Evolutionary conservation across 2,113 vertebrate species (phyloP).

Genomic region (Zeus faber): DNA sequence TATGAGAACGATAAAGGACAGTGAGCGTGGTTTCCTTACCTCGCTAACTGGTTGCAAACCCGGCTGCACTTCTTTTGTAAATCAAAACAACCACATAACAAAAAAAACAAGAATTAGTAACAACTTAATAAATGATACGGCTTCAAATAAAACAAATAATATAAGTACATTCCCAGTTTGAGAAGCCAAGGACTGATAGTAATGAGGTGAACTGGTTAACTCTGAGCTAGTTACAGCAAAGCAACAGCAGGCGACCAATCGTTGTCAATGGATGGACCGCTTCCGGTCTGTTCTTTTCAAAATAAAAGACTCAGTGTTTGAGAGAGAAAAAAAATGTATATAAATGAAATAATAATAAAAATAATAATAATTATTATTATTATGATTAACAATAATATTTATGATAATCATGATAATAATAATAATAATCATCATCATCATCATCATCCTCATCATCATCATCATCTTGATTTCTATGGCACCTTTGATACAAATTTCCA

Average conservation of each 20-base stretch:
- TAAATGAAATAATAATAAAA: too few species aligned
- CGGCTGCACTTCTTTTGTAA: neutral
- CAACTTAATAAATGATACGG: neutral
- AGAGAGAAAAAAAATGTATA: too few species aligned
- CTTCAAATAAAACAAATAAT: neutral
- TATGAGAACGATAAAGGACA: neutral
- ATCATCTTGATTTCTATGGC: too few species aligned
- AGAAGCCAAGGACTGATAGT: neutral
- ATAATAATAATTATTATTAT: too few species aligned
- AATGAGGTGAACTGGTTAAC: neutral
- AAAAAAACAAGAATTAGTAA: neutral
- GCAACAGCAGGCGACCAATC: neutral
- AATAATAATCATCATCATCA: too few species aligned
- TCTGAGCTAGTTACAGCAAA: neutral
- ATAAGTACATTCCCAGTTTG: too few species aligned
- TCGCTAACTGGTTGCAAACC: neutral
- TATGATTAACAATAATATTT: too few species aligned
- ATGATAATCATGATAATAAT: too few species aligned
- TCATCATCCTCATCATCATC: too few species aligned
- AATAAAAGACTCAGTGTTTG: neutral
- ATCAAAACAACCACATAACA: neutral
- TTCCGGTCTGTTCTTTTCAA: constrained; percentile 2
- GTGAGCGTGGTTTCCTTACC: neutral
- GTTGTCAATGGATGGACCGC: neutral
- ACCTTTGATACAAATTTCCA: neutral